These are phyloP conservation scores for Monochamus alternatus DNA, from an alignment of 2,888 invertebrate species.

Conservation along the genomic window DNA sequence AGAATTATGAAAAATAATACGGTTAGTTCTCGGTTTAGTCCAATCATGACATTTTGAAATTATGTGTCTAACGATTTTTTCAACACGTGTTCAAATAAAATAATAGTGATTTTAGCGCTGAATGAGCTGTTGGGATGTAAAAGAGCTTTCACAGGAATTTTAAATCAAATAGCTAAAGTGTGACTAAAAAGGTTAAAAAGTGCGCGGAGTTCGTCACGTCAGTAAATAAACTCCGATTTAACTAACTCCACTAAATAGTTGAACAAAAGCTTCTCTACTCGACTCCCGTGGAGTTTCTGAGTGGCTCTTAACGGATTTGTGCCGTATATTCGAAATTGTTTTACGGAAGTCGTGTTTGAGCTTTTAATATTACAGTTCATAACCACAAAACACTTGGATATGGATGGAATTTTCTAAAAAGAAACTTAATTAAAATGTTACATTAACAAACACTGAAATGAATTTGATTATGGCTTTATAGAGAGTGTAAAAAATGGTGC, in stretches of 20 bases:
- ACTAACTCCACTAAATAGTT: background rate
- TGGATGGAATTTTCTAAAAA: background rate
- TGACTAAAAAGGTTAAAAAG: background rate
- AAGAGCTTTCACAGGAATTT: background rate
- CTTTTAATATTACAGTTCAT: background rate
- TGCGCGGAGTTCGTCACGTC: conserved; percentile 1
- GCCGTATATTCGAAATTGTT: conserved; percentile 8
- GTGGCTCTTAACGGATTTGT: background rate
- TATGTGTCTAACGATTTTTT: too few species aligned
- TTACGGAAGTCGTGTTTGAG: background rate
- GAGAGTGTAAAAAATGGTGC: too few species aligned
- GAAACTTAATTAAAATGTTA: too few species aligned
- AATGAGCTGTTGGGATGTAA: background rate
- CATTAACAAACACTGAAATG: too few species aligned
- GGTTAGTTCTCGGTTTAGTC: too few species aligned
- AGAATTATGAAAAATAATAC: too few species aligned
- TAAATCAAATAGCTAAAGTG: background rate
- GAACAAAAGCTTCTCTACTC: background rate
- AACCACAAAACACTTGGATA: background rate
- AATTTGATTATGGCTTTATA: too few species aligned
- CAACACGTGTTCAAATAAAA: too few species aligned
- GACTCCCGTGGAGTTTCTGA: conserved; percentile 1
- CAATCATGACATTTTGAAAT: too few species aligned
- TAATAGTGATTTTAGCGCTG: background rate
- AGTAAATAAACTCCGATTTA: conserved; percentile 7